These are phyloP conservation scores for Triplophysa tibetana DNA, from an alignment of 2,113 vertebrate species.

Conservation along the genomic window DNA sequence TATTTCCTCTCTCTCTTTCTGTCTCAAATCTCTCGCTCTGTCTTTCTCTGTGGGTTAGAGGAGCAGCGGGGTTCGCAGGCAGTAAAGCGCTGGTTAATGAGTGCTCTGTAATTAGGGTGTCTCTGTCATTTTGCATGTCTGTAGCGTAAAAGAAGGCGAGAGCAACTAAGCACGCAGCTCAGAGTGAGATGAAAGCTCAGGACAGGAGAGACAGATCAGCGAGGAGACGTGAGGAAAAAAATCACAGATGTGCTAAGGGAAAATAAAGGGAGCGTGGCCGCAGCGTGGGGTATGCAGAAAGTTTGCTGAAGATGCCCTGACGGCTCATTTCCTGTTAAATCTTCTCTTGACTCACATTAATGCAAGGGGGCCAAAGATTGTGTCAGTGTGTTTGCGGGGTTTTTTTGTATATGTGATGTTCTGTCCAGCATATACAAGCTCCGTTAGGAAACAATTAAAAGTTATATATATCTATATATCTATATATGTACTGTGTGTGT, in stretches of 20 bases:
- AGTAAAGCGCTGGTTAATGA: conserved; percentile 58
- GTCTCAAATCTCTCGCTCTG: conserved; percentile 1
- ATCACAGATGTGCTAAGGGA: not conserved
- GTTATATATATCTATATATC: conserved; percentile 49
- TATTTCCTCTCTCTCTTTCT: not conserved
- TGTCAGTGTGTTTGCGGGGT: conserved; percentile 24
- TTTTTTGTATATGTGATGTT: conserved; percentile 55
- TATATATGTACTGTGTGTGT: conserved; percentile 12
- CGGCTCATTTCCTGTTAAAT: conserved; percentile 52
- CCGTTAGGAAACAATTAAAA: conserved; percentile 77
- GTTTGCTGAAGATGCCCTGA: conserved; percentile 30
- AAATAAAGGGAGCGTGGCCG: not conserved
- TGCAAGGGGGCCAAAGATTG: not conserved
- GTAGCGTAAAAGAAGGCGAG: conserved; percentile 48
- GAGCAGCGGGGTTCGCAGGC: conserved; percentile 27
- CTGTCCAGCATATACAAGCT: conserved; percentile 53
- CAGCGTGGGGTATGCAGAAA: conserved; percentile 52
- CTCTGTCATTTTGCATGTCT: conserved; percentile 60
- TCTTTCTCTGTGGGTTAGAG: not conserved
- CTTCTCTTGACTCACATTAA: conserved; percentile 18
- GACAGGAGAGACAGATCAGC: conserved; percentile 38
- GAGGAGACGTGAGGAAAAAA: conserved; percentile 38
- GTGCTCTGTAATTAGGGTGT: conserved; percentile 59
- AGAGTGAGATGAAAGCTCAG: conserved; percentile 21
- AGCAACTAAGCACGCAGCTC: conserved; percentile 44